phyloP scores from a whole-genome alignment of 2,797 vertebrate species.

The Schizothorax lantsangensis region DNA sequence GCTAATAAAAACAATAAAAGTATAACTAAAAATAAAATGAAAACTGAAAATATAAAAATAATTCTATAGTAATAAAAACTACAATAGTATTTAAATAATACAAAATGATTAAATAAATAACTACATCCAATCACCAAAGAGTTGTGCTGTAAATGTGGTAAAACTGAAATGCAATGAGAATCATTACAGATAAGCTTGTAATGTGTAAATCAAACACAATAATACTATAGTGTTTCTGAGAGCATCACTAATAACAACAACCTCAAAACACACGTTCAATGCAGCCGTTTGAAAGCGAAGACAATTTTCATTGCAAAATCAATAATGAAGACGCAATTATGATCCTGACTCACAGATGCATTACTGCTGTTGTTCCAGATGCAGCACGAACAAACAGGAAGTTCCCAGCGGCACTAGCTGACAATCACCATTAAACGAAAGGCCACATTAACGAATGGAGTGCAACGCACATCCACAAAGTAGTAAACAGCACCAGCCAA shows the following conservation, averaged over 20 bases:
- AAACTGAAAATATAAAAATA: neutral
- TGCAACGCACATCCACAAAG: conserved; percentile 8
- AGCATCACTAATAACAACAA: neutral
- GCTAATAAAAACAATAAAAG: no score
- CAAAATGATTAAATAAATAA: no score
- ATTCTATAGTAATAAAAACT: no score
- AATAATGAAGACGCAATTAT: conserved; percentile 4
- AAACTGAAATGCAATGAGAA: neutral
- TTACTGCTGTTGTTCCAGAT: neutral
- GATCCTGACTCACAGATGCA: neutral
- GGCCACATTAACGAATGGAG: neutral
- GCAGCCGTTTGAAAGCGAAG: neutral
- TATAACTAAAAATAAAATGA: neutral
- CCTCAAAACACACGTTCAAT: neutral
- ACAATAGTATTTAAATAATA: no score
- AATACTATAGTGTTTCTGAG: neutral
- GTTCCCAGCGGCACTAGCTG: neutral
- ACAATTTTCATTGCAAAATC: conserved; percentile 4
- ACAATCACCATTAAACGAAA: conserved; percentile 18
- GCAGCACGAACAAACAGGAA: neutral
- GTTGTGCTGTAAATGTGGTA: neutral
- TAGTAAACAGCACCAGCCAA: neutral
- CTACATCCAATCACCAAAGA: neutral
- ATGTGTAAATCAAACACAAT: neutral
- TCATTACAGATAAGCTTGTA: neutral